Conservation (phyloP, 1,140 invertebrate genomes). For the Brachionus sp. region DNA sequence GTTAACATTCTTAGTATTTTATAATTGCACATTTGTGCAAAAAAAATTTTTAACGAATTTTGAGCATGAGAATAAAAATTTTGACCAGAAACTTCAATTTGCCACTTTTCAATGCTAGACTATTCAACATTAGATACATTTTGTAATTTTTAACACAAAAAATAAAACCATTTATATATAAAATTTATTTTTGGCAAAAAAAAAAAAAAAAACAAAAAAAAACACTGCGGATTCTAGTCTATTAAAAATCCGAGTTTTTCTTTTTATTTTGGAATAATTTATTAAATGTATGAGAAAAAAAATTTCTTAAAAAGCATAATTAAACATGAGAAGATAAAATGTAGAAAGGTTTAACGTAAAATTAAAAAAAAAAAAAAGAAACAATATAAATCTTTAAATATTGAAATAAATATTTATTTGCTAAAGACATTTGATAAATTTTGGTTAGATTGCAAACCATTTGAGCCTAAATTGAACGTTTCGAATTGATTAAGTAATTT, state of each 20-base stretch:
- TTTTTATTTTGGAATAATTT: neutral
- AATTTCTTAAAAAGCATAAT: constrained; percentile 11
- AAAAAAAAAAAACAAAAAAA: too few species aligned
- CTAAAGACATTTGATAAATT: neutral
- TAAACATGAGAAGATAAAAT: neutral
- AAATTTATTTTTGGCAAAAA: too few species aligned
- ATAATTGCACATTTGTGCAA: too few species aligned
- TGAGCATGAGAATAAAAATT: too few species aligned
- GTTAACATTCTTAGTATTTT: too few species aligned
- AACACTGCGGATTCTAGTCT: too few species aligned
- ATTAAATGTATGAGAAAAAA: neutral
- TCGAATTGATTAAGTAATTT: constrained; percentile 46
- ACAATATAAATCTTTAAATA: neutral
- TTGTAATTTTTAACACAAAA: too few species aligned
- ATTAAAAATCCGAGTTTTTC: neutral
- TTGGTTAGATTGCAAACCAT: neutral
- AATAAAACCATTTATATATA: too few species aligned
- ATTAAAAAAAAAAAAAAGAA: neutral
- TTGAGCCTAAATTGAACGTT: constrained; percentile 43
- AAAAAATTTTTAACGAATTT: too few species aligned
- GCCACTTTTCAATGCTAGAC: too few species aligned
- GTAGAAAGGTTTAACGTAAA: neutral
- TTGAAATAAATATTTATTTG: neutral
- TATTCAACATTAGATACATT: too few species aligned
- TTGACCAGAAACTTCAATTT: too few species aligned